Conservation (phyloP, 2,888 invertebrate genomes). For the Diadromus collaris region DNA sequence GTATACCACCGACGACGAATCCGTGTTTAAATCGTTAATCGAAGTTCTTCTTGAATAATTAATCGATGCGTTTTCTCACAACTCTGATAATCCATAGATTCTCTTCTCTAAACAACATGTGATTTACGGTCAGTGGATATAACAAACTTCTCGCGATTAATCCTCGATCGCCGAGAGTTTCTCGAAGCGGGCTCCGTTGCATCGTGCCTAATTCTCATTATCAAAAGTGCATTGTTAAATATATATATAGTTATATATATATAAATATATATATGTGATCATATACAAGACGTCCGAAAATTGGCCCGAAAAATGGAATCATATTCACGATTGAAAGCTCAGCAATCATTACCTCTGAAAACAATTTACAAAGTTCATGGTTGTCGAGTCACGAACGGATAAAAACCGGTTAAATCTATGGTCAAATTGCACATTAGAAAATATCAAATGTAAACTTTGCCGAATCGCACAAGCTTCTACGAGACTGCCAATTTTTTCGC, state of each 20-base stretch:
- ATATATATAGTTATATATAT: constrained; percentile 61
- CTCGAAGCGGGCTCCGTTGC: constrained; percentile 34
- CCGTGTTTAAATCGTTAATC: constrained; percentile 65
- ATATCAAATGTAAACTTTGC: background rate
- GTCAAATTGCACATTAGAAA: background rate
- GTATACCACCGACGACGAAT: constrained; percentile 70
- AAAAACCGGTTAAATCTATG: background rate
- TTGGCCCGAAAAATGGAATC: constrained; percentile 6
- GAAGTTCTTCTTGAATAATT: constrained; percentile 28
- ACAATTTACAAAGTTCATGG: background rate
- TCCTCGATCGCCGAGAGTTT: constrained; percentile 11
- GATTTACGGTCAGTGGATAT: constrained; percentile 17
- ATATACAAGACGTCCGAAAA: constrained; percentile 40
- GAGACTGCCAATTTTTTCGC: background rate
- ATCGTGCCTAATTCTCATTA: constrained; percentile 67
- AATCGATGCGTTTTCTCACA: constrained; percentile 24
- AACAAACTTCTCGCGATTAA: constrained; percentile 27
- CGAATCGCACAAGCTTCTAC: background rate
- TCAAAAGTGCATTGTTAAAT: constrained; percentile 71
- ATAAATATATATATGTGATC: constrained; percentile 29
- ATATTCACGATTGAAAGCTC: background rate
- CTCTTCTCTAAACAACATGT: constrained; percentile 6
- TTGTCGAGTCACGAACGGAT: background rate
- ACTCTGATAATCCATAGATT: constrained; percentile 14
- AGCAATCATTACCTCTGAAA: background rate